Evolutionary conservation across 2,888 invertebrate genomes (phyloP), one percentile per base, ranked within the genome.

Genomic region (Gari tellinella): DNA sequence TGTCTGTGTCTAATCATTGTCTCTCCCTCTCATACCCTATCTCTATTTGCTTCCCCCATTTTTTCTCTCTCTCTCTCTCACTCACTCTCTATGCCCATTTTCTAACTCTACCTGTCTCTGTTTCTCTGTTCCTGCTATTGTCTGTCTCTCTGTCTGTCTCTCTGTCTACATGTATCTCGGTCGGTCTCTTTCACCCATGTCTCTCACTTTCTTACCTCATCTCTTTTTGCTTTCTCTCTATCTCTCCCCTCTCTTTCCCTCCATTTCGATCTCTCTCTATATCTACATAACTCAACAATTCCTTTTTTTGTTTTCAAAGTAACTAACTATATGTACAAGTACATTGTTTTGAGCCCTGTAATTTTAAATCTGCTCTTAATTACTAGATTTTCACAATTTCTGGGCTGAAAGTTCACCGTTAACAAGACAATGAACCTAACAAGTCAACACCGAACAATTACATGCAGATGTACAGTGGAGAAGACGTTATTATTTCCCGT

Each of bases 131-230:
- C 19, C 37, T 40, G 19, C 14, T 23, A 17, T 7, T 55, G 0
- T 57, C 17, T 25, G 19, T 49, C 23, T 57, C 43, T 56, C 48
- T 64, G 31, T 56, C 37, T 46, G 25, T 53, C 40, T 64, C 23
- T 37, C 17, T 21, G 12, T 15, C 17, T 26, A 10, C 41, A 10
- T 26, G 14, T 45, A n/a, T 41, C 25, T 26, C 26, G 8, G 14
- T n/a, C n/a, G 12, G 7, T n/a, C 23, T n/a, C 23, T 51, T 19
- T 26, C 26, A 12, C 21, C 26, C 41, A 17, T 45, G 4, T 19
- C 26, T 26, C 43, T 41, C 53, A 41, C 21, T 52, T 43, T 43
- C 12, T n/a, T n/a, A 8, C 17, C 17, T n/a, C 17, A 15, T 45
- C 45, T 45, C 45, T n/a, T 23, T 38, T 31, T 43, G 7, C 17